These are phyloP conservation scores for Castor canadensis DNA, from an alignment of 2,113 vertebrate genomes.

Conservation along the genomic window DNA sequence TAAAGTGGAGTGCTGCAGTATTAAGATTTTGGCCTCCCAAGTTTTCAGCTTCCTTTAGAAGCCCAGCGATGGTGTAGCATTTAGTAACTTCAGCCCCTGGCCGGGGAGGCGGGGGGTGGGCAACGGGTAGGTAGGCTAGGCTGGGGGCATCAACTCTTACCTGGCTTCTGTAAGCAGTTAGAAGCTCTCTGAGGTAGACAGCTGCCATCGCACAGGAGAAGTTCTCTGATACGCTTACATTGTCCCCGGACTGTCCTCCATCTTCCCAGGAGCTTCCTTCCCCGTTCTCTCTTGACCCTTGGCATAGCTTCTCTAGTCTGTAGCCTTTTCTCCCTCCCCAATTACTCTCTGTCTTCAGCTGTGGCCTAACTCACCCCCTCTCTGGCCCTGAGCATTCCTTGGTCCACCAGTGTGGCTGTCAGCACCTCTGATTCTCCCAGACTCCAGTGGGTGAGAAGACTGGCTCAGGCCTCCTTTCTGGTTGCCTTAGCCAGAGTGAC, in stretches of 20 bases:
- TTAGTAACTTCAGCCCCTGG: neutral
- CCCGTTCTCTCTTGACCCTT: neutral
- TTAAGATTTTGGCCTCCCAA: neutral
- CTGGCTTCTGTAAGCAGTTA: neutral
- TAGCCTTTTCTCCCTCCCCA: neutral
- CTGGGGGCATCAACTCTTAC: neutral
- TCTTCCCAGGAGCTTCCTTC: neutral
- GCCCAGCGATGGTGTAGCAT: neutral
- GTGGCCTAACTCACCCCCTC: neutral
- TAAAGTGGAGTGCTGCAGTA: neutral
- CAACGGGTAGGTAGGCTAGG: neutral
- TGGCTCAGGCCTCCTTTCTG: neutral
- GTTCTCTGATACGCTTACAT: neutral
- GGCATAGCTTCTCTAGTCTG: neutral
- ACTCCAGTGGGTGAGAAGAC: neutral
- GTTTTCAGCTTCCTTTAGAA: neutral
- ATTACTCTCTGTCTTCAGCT: neutral
- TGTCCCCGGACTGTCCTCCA: neutral
- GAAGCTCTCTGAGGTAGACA: neutral
- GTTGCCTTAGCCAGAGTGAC: constrained; percentile 17
- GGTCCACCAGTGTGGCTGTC: too few species aligned
- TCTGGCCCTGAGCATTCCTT: neutral
- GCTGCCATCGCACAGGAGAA: neutral
- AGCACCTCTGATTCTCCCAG: neutral
- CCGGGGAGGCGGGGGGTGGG: neutral